A percentile compares a stretch with the other conserved stretches of the same genome.
phyloP scores from a whole-genome alignment of 2,113 vertebrate species.

The Myanophis thanlyinensis region DNA sequence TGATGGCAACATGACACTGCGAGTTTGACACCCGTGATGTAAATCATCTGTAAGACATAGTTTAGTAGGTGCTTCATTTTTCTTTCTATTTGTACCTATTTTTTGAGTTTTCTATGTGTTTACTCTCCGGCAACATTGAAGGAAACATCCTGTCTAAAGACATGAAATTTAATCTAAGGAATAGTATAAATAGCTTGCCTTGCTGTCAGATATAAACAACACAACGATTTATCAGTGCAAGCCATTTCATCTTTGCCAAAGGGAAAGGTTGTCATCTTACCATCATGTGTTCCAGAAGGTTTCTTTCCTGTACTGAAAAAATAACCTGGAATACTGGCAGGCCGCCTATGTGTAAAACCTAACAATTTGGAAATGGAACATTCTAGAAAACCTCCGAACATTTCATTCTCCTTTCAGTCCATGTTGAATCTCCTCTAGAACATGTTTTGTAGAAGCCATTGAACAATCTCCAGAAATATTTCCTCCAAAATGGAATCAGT shows the following conservation, averaged over 20 bases:
- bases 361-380: not conserved
- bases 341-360: not conserved
- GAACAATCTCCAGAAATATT: not conserved
- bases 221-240: not conserved
- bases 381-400: not conserved
- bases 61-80: conserved; percentile 5
- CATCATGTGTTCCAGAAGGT: not conserved
- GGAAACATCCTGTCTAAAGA: not conserved
- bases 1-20: too few species aligned
- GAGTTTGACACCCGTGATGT: not conserved
- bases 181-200: not conserved
- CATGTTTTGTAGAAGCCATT: not conserved
- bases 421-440: not conserved
- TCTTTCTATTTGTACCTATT: not conserved
- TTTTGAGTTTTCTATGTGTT: not conserved
- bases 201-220: not conserved
- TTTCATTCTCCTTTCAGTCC: not conserved
- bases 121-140: not conserved
- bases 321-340: not conserved
- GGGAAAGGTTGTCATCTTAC: not conserved
- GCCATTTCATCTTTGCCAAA: not conserved
- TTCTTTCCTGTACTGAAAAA: not conserved
- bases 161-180: not conserved
- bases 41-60: not conserved
- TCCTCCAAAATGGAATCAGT: not conserved